Evolutionary conservation across 2,888 invertebrate genomes (phyloP), one percentile per base, ranked within the genome.

Genomic region (Lasioglossum figueresi): DNA sequence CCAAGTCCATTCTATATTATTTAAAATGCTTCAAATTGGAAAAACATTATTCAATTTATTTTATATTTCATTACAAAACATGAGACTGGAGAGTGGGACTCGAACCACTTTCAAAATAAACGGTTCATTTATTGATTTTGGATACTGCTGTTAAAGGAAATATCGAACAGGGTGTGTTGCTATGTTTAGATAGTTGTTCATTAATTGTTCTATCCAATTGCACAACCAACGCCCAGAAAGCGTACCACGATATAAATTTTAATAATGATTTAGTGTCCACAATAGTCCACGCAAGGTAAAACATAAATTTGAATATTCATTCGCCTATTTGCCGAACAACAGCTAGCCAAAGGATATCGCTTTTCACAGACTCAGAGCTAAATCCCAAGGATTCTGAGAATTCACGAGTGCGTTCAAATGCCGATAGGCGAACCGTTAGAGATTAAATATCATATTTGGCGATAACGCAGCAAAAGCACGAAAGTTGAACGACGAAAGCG

Each of bases 401-500:
- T 19, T 31, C 31, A 34, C 16, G 16, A 1, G 63, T 5, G 19
- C 0, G 31, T 31, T 31, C 5, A 14, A 31, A 63, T 19, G 19
- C 31, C 16, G 63, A 63, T 31, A 19, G 19, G 8, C 4, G 31
- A 31, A 31, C 31, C 16, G 1, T 2, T 8, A 0, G 34, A 19
- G 16, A 66, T 31, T 8, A 19, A 31, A 10, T 66, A 34, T 59
- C 14, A 1, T n/a, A 59, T 59, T 59, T 10, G 10, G 3, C 27
- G 14, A 59, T 27, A 27, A 59, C n/a, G 14, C 59, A 59, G 27
- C 1, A n/a, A 27, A n/a, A 4, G 59, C 27, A 31, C 40, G 43
- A 48, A 59, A 76, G 19, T 34, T 8, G 40, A 73, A 59, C 74
- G 23, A 23, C 3, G 8, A 23, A 77, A 84, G 59, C 31, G 73